phyloP scores from a whole-genome alignment of 1,140 invertebrate genomes.

The Apis dorsata region DNA sequence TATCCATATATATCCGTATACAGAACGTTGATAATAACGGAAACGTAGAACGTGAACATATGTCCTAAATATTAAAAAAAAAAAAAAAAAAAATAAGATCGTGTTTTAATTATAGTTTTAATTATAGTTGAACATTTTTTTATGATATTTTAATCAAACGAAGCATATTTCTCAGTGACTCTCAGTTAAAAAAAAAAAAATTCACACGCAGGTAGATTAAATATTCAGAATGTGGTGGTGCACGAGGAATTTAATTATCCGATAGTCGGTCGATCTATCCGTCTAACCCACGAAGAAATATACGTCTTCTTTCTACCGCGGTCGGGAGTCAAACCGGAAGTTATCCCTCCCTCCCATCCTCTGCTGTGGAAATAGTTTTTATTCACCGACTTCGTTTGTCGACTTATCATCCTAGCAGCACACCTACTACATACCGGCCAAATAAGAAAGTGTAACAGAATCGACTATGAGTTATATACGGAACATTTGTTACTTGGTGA shows the following conservation, averaged over 20 bases:
- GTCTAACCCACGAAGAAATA: slow-evolving; percentile 51
- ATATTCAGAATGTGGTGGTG: slow-evolving; percentile 63
- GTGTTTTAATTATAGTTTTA: neutral
- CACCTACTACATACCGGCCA: slow-evolving; percentile 49
- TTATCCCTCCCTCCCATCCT: slow-evolving; percentile 45
- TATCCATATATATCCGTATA: no score
- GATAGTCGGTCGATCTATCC: slow-evolving; percentile 69
- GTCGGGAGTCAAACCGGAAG: slow-evolving; percentile 56
- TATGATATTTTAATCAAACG: slow-evolving; percentile 31
- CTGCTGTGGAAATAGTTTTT: slow-evolving; percentile 58
- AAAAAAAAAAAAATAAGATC: neutral
- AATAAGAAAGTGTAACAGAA: slow-evolving; percentile 41
- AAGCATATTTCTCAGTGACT: neutral
- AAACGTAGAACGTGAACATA: no score
- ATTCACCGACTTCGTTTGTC: slow-evolving; percentile 40
- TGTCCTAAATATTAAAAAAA: no score
- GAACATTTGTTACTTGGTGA: slow-evolving; percentile 23
- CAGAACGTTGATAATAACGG: no score
- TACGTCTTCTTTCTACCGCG: slow-evolving; percentile 39
- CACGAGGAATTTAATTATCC: slow-evolving; percentile 71
- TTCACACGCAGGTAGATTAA: slow-evolving; percentile 54
- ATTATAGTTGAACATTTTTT: neutral
- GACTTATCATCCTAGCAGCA: slow-evolving; percentile 46
- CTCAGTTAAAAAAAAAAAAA: slow-evolving; percentile 21
- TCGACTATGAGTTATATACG: slow-evolving; percentile 39